Evolutionary conservation across 1,140 invertebrate genomes (phyloP), one percentile per base, ranked within the genome.

Genomic region (Drosophila dunni): DNA sequence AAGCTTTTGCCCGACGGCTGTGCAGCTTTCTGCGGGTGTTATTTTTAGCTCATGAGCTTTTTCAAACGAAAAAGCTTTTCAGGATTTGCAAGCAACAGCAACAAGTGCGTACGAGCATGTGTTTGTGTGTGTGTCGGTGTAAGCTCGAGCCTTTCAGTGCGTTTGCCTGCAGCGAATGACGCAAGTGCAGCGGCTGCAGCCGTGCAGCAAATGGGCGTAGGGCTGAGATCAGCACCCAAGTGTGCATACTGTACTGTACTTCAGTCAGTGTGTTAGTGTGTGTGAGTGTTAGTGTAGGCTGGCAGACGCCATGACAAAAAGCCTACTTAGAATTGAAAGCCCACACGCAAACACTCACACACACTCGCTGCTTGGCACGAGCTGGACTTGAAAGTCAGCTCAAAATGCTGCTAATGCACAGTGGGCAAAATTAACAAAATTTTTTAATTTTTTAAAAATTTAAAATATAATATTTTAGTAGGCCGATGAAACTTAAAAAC

Each of bases 41-140:
- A 82, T 83, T 83, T 82, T 83, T 84, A 83, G 81, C 63, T 60
- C 29, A 17, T 7, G 9, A 51, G 65, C 65, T 78, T 81, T 54
- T 8, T 6, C 2, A 13, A 40, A 34, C 8, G 5, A 11, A 0
- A 68, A 69, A 86, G 75, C 71, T 54, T 73, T 44, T 7, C 44
- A 85, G 82, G 83, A 88, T 44, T 63, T 48, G 11, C 9, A 6
- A 15, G 8, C 17, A 71, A 66, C 7, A 48, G 61, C 69, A 66
- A 56, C 67, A 70, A 63, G 67, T 70, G 67, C 10, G 46, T 50
- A n/a, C 7, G 2, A 5, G 2, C 7, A 15, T 34, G 11, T 17
- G 36, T 36, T n/a, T n/a, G 20, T 29, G 17, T 29, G 10, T 29
- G 38, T 44, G 17, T 40, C 6, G 54, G 54, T 40, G 36, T 54